A percentile compares a stretch with the other conserved stretches of the same genome.
These are phyloP conservation scores for Epinephelus malabaricus DNA, from an alignment of 2,797 vertebrate genomes.

Conservation along the genomic window DNA sequence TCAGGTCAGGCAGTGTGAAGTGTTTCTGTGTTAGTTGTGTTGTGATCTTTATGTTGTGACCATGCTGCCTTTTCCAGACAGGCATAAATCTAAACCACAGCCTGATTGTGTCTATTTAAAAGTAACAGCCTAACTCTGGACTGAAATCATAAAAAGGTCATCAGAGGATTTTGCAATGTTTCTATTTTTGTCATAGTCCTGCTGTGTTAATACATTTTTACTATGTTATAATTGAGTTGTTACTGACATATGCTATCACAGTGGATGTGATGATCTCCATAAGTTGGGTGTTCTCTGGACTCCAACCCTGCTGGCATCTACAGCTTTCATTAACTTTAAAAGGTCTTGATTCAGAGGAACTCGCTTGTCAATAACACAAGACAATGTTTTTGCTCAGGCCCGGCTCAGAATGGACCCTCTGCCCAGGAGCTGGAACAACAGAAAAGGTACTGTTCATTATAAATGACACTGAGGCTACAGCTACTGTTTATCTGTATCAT, in stretches of 20 bases:
- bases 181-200: neutral
- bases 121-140: neutral
- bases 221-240: too few relatives aligned
- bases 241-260: too few relatives aligned
- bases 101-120: neutral
- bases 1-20: too few relatives aligned
- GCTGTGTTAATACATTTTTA: neutral
- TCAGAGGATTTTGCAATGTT: too few relatives aligned
- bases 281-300: neutral
- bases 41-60: neutral
- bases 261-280: too few relatives aligned
- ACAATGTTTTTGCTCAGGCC: slow-evolving; percentile 51
- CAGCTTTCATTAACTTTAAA: neutral
- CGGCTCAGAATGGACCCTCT: slow-evolving; percentile 80
- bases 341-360: neutral
- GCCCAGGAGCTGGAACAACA: slow-evolving; percentile 85
- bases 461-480: neutral
- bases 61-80: too few relatives aligned
- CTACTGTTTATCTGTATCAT: neutral
- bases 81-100: neutral
- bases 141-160: neutral
- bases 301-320: neutral
- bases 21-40: neutral
- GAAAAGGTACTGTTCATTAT: slow-evolving; percentile 79
- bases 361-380: neutral